Evolutionary conservation across 30 jellyfish, hydroid and myxozoan genomes (phyloP).

Genomic region (Hydra vulgaris): DNA sequence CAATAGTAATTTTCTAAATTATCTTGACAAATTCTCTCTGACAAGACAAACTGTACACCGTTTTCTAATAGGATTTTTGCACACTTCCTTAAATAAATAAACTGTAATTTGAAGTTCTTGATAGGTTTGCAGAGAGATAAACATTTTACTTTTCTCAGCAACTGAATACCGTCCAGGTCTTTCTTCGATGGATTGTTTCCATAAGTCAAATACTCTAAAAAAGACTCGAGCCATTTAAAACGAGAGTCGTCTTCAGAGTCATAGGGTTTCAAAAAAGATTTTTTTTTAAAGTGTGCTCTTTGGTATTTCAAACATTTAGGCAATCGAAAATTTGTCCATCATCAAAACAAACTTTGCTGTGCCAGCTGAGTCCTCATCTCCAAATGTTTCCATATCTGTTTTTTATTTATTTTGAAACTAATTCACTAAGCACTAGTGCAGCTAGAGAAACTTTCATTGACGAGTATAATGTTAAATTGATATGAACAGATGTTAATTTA

Average conservation of each 20-base stretch:
- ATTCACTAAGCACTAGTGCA: constrained; percentile 7
- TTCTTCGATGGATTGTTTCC: constrained; percentile 43
- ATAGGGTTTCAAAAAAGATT: constrained; percentile 29
- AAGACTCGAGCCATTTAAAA: constrained; percentile 31
- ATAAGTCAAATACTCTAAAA: constrained; percentile 19
- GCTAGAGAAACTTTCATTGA: no score
- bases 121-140: constrained; percentile 44
- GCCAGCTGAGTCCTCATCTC: neutral
- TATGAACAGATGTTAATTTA: neutral
- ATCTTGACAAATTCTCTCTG: constrained; percentile 19
- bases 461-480: neutral
- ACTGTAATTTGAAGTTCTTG: constrained; percentile 42
- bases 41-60: constrained; percentile 25
- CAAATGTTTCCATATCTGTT: neutral
- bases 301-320: constrained; percentile 25
- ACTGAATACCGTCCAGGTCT: constrained; percentile 26
- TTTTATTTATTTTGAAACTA: no score
- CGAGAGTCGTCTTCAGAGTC: constrained; percentile 23
- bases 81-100: constrained; percentile 16
- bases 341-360: constrained; percentile 15
- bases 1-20: no score
- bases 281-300: constrained; percentile 5
- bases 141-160: constrained; percentile 35
- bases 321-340: constrained; percentile 34
- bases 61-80: constrained; percentile 19